Conservation (phyloP, 1,140 invertebrate genomes). For the Aleiodes sp. region DNA sequence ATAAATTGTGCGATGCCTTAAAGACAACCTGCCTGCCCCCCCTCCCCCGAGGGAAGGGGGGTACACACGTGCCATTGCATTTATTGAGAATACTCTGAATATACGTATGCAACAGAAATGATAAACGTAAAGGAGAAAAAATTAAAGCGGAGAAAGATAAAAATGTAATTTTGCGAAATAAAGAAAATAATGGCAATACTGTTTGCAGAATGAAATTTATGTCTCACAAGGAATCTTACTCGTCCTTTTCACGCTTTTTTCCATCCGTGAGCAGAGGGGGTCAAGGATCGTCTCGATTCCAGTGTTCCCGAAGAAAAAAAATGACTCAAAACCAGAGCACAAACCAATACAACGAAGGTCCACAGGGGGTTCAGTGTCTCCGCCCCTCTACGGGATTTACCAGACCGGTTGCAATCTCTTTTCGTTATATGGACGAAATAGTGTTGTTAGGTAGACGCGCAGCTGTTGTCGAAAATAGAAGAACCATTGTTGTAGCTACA, state of each 20-base stretch:
- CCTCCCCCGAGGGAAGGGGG: too few relatives aligned
- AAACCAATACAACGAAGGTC: background rate
- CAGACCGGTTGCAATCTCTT: background rate
- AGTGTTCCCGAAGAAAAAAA: background rate
- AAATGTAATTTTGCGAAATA: too few relatives aligned
- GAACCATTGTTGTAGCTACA: too few relatives aligned
- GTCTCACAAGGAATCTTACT: background rate
- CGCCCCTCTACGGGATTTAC: background rate
- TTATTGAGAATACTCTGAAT: too few relatives aligned
- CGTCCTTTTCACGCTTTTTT: background rate
- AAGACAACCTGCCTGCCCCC: background rate
- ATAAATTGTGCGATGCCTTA: slow-evolving; percentile 9
- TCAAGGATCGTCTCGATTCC: slow-evolving; percentile 9
- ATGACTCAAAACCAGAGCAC: background rate
- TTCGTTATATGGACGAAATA: background rate
- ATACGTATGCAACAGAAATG: too few relatives aligned
- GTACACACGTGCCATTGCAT: background rate
- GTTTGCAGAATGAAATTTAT: background rate
- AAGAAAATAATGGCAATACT: too few relatives aligned
- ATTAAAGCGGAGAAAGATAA: too few relatives aligned
- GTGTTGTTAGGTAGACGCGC: background rate
- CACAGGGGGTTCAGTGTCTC: background rate
- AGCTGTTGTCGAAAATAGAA: slow-evolving; percentile 26
- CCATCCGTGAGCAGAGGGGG: background rate
- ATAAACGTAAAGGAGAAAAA: background rate